These are phyloP conservation scores for Pseudachorutes palmiensis DNA, from an alignment of 1,140 invertebrate genomes.

Conservation along the genomic window DNA sequence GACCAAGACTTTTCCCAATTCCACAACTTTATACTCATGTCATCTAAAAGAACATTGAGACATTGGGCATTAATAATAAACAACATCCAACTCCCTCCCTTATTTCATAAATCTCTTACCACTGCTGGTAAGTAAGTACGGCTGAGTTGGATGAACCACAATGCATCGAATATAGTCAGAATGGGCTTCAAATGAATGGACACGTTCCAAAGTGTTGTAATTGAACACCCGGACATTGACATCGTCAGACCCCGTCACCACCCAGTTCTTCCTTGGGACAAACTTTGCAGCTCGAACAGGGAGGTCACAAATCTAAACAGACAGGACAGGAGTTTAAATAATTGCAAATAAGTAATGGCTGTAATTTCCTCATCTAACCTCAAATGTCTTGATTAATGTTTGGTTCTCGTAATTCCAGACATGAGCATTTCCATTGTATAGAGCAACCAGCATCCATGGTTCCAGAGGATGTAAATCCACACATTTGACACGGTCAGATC, in stretches of 20 bases:
- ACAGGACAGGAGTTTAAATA: background rate
- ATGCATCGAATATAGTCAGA: conserved; percentile 97
- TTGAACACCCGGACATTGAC: conserved; percentile 94
- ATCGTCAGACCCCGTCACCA: conserved; percentile 94
- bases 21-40: conserved; percentile 99
- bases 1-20: conserved; percentile 99
- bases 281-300: conserved; percentile 93
- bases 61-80: too few species aligned
- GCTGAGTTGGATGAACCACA: conserved; percentile 93
- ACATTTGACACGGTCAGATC: conserved; percentile 96
- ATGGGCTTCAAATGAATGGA: conserved; percentile 95
- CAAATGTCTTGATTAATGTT: conserved; percentile 86
- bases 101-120: conserved; percentile 53
- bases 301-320: conserved; percentile 73
- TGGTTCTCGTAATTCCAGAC: conserved; percentile 98
- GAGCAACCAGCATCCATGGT: conserved; percentile 94
- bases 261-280: conserved; percentile 96
- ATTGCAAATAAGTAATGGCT: background rate
- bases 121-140: conserved; percentile 91
- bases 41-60: conserved; percentile 83
- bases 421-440: conserved; percentile 98
- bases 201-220: conserved; percentile 94
- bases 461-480: conserved; percentile 95
- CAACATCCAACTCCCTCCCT: too few species aligned
- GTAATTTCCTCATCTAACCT: conserved; percentile 45